Evolutionary conservation across 2,113 vertebrate genomes (phyloP).

Genomic region (Solea solea): DNA sequence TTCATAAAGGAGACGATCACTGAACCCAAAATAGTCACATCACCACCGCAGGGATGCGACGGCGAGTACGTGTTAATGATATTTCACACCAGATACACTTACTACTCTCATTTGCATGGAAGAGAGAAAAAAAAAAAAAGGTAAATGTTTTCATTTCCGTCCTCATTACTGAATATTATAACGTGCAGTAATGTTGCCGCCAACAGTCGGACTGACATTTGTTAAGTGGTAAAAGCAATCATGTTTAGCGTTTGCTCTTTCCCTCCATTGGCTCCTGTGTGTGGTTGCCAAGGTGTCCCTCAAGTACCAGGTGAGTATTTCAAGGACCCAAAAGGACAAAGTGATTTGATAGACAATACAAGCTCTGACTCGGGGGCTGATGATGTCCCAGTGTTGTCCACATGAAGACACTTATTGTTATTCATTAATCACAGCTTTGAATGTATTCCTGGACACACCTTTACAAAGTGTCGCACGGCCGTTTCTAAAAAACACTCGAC

Average conservation of each 20-base stretch:
- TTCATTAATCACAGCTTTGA: neutral
- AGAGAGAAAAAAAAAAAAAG: neutral
- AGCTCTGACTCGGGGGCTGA: neutral
- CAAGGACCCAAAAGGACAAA: slow-evolving; percentile 28
- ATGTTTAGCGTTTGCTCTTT: slow-evolving; percentile 31
- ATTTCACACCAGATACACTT: slow-evolving; percentile 30
- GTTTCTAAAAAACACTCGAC: no score
- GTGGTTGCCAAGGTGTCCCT: slow-evolving; percentile 51
- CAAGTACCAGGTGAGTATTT: slow-evolving; percentile 42
- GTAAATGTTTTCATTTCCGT: neutral
- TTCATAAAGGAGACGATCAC: neutral
- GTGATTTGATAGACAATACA: slow-evolving; percentile 22
- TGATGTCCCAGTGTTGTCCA: neutral
- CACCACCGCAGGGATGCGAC: neutral
- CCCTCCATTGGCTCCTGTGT: slow-evolving; percentile 26
- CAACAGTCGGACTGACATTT: neutral
- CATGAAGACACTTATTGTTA: neutral
- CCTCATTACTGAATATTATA: neutral
- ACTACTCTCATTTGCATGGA: neutral
- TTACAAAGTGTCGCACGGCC: neutral
- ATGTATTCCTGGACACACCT: neutral
- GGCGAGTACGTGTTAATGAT: slow-evolving; percentile 24
- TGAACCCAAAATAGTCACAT: slow-evolving; percentile 11
- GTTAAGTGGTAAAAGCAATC: slow-evolving; percentile 17
- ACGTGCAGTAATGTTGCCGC: neutral